Evolutionary conservation across 2,797 vertebrate species (phyloP).

Genomic region (Cyprinodon diabolis): DNA sequence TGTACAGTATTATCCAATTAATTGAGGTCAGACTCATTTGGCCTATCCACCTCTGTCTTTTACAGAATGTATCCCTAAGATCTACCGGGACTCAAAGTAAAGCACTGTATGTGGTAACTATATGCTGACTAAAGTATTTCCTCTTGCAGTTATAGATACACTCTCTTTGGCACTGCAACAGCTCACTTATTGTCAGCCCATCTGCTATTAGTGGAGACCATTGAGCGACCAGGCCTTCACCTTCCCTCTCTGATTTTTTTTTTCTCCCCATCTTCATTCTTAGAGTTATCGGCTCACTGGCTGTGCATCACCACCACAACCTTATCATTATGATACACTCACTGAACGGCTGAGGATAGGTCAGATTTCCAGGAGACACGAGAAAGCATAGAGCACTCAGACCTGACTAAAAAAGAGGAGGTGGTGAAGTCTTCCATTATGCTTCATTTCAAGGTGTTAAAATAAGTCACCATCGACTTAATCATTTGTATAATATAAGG

Average conservation of each 20-base stretch:
- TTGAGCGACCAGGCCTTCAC: conserved; percentile 35
- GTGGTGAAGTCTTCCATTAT: conserved; percentile 59
- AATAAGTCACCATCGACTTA: conserved; percentile 75
- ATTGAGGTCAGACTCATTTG: conserved; percentile 35
- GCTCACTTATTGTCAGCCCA: conserved; percentile 26
- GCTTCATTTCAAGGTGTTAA: conserved; percentile 63
- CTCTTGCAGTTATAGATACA: conserved; percentile 53
- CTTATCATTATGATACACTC: conserved; percentile 67
- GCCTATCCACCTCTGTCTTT: conserved; percentile 24
- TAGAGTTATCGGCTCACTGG: conserved; percentile 55
- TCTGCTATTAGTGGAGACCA: conserved; percentile 46
- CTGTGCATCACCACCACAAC: conserved; percentile 30
- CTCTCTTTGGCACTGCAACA: conserved; percentile 54
- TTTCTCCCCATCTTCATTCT: conserved; percentile 14
- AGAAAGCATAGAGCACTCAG: conserved; percentile 31
- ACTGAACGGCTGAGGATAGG: conserved; percentile 52
- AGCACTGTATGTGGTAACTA: conserved; percentile 34
- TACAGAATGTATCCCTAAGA: conserved; percentile 29
- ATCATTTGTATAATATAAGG: conserved; percentile 80
- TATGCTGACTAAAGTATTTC: conserved; percentile 68
- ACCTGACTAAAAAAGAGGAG: conserved; percentile 44
- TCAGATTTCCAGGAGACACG: conserved; percentile 51
- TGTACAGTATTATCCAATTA: conserved; percentile 43
- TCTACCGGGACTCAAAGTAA: conserved; percentile 42
- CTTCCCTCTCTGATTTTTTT: conserved; percentile 17